A percentile compares a stretch with the other conserved stretches of the same genome.
Evolutionary conservation across 2,888 invertebrate genomes (phyloP).

Genomic region (Synanthedon andrenaeformis): DNA sequence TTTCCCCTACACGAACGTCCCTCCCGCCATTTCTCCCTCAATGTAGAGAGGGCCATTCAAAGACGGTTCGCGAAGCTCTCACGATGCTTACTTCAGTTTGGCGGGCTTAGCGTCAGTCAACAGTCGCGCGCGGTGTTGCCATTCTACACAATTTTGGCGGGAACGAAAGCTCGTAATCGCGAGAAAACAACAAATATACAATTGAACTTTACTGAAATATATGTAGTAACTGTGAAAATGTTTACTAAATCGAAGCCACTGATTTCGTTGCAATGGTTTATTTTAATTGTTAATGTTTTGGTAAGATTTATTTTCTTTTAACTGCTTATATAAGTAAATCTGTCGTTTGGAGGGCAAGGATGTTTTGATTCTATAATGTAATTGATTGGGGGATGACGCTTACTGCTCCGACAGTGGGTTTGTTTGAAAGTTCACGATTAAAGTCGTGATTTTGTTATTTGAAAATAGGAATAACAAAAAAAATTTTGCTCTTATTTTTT

Average conservation of each 20-base stretch:
- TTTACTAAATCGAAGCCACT: constrained; percentile 18
- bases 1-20: constrained; percentile 64
- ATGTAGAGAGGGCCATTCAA: constrained; percentile 59
- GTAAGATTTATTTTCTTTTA: constrained; percentile 26
- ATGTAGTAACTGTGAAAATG: constrained; percentile 13
- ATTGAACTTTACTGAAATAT: neutral
- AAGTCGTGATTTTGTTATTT: too few relatives aligned
- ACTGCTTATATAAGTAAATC: too few relatives aligned
- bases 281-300: constrained; percentile 38
- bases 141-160: constrained; percentile 41
- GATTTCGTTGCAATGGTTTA: constrained; percentile 40
- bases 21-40: constrained; percentile 63
- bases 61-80: constrained; percentile 66
- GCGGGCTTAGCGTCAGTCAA: constrained; percentile 52
- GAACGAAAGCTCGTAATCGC: constrained; percentile 34
- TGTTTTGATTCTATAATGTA: too few relatives aligned
- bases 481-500: too few relatives aligned
- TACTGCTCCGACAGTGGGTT: too few relatives aligned
- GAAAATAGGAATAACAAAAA: too few relatives aligned
- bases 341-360: too few relatives aligned
- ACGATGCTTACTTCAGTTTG: constrained; percentile 59
- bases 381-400: too few relatives aligned
- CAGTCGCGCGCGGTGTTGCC: constrained; percentile 38
- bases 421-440: too few relatives aligned
- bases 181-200: constrained; percentile 8